A percentile compares a stretch with the other conserved stretches of the same genome.
These are phyloP conservation scores for Desoria tigrina DNA, from an alignment of 2,888 invertebrate species.

Conservation along the genomic window DNA sequence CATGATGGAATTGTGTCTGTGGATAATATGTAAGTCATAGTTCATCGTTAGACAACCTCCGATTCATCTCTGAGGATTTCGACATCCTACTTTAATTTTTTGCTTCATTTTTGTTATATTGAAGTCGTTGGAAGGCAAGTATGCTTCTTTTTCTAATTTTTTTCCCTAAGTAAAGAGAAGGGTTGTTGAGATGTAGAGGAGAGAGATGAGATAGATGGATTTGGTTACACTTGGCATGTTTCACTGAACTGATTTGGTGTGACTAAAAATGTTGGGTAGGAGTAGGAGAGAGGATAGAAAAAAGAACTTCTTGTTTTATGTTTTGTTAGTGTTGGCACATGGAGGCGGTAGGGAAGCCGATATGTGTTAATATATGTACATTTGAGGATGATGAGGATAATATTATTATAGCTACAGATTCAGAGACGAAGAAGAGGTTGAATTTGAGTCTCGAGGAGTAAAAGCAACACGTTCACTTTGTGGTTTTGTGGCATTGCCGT, in stretches of 20 bases:
- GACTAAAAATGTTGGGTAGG: background rate
- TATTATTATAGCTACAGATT: too few species aligned
- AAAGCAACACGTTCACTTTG: constrained; percentile 3
- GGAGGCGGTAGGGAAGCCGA: background rate
- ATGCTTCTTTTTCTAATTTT: background rate
- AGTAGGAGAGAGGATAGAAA: background rate
- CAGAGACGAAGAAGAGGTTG: background rate
- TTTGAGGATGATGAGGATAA: too few species aligned
- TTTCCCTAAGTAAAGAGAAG: background rate
- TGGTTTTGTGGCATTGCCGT: background rate
- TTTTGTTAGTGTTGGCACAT: background rate
- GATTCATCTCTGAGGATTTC: too few species aligned
- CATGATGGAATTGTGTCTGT: too few species aligned
- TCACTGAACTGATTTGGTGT: background rate
- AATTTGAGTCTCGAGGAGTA: too few species aligned
- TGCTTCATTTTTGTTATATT: too few species aligned
- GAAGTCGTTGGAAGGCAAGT: too few species aligned
- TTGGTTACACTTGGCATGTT: background rate
- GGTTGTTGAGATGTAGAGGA: background rate
- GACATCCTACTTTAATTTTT: too few species aligned
- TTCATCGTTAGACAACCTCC: too few species aligned
- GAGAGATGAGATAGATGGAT: too few species aligned
- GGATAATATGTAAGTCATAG: too few species aligned
- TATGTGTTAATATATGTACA: background rate
- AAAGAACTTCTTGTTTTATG: background rate